A percentile compares a stretch with the other conserved stretches of the same genome.
Conservation (phyloP, 2,797 vertebrate genomes). For the Chiroxiphia lanceolata region DNA sequence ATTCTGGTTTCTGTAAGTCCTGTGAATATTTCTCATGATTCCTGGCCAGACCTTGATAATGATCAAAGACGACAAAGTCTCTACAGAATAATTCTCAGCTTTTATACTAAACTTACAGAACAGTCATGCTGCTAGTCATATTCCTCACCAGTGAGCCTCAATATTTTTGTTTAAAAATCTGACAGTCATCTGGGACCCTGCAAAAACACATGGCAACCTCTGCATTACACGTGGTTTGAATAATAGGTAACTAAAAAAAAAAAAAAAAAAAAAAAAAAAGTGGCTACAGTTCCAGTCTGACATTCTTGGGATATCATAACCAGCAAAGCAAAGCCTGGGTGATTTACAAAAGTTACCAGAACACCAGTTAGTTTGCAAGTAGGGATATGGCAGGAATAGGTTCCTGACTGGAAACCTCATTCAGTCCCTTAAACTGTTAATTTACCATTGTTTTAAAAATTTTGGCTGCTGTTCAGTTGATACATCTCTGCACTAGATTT, state of each 20-base stretch:
- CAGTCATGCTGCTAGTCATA: neutral
- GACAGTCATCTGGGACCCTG: neutral
- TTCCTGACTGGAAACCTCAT: neutral
- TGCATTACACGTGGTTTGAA: conserved; percentile 12
- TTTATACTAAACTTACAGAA: neutral
- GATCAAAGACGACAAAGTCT: conserved; percentile 18
- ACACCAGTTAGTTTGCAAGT: neutral
- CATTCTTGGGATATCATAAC: neutral
- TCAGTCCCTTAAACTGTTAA: neutral
- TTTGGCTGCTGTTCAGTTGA: neutral
- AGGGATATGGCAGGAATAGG: neutral
- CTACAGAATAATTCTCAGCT: neutral
- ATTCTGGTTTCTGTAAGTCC: neutral
- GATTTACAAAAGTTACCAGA: neutral
- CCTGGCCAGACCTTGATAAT: neutral
- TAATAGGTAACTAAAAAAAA: neutral
- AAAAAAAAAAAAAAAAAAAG: neutral
- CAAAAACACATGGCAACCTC: neutral
- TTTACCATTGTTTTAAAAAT: neutral
- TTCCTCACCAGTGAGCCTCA: neutral
- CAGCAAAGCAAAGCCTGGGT: neutral
- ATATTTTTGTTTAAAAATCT: conserved; percentile 13
- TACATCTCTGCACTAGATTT: neutral
- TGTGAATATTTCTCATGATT: neutral
- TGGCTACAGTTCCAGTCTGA: neutral